Percentiles rank a stretch among this genome's conserved stretches.
Evolutionary conservation across 2,888 invertebrate genomes (phyloP).

Genomic region (Dermolepida albohirtum): DNA sequence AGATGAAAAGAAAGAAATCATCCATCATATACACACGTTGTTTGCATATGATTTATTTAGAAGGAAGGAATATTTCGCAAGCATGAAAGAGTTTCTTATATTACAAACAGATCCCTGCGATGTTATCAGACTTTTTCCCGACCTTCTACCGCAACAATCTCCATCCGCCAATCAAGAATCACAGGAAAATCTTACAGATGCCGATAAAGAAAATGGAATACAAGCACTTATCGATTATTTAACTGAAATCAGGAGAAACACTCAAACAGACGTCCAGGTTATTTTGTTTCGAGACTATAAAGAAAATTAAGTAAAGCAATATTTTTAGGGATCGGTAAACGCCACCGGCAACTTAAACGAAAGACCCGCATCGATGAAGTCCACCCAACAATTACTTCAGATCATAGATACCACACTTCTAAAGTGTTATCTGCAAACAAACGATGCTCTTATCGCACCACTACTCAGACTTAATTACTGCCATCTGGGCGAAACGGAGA

Average conservation of each 20-base stretch:
- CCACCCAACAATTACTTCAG: constrained; percentile 74
- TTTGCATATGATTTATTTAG: constrained; percentile 93
- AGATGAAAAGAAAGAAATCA: constrained; percentile 83
- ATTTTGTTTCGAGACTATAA: constrained; percentile 3
- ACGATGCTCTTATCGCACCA: constrained; percentile 94
- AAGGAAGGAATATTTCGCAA: constrained; percentile 86
- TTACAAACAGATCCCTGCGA: constrained; percentile 94
- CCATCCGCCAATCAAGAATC: constrained; percentile 62
- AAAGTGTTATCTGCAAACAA: constrained; percentile 97
- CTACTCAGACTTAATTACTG: constrained; percentile 92
- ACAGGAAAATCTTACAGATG: constrained; percentile 76
- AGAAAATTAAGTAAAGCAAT: neutral
- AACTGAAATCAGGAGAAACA: constrained; percentile 76
- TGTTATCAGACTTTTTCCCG: constrained; percentile 95
- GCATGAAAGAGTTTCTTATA: constrained; percentile 92
- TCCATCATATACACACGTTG: constrained; percentile 89
- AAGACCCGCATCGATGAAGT: constrained; percentile 64
- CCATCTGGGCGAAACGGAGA: constrained; percentile 93
- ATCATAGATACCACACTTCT: constrained; percentile 97
- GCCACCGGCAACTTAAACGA: constrained; percentile 63
- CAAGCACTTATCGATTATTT: constrained; percentile 91
- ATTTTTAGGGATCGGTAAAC: constrained; percentile 55
- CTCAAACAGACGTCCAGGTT: constrained; percentile 65
- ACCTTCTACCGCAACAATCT: constrained; percentile 71
- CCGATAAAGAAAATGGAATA: constrained; percentile 88